These are phyloP conservation scores for Rattus rattus DNA, from an alignment of 2,113 vertebrate genomes.

Conservation along the genomic window DNA sequence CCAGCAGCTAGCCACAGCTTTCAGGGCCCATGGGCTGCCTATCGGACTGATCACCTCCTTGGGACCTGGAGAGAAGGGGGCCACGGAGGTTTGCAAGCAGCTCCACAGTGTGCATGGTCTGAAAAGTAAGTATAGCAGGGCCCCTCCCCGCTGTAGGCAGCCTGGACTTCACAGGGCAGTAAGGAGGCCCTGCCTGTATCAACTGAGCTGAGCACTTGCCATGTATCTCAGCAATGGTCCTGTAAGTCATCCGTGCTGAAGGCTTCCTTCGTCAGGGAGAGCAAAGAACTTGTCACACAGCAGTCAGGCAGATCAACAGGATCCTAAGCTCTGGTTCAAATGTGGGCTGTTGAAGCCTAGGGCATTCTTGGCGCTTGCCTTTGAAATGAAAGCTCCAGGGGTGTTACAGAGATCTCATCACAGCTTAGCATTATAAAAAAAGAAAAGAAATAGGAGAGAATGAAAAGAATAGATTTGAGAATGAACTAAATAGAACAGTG, in stretches of 20 bases:
- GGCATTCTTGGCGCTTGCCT: not conserved
- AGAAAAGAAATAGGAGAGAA: not conserved
- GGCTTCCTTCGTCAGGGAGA: not conserved
- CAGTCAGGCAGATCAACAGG: not conserved
- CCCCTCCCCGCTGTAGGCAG: not conserved
- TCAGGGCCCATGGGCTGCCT: slow-evolving; percentile 90
- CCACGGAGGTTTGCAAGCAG: slow-evolving; percentile 37
- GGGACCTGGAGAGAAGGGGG: slow-evolving; percentile 61
- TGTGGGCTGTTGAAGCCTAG: no score
- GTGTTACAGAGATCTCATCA: not conserved
- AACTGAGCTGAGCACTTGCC: not conserved
- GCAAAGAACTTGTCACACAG: not conserved
- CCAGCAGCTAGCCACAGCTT: slow-evolving; percentile 85
- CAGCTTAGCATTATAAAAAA: not conserved
- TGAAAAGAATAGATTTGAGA: not conserved
- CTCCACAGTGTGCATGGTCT: slow-evolving; percentile 6
- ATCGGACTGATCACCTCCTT: slow-evolving; percentile 87
- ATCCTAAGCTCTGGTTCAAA: not conserved
- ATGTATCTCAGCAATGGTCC: not conserved
- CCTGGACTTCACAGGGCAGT: not conserved
- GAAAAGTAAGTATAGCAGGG: slow-evolving; percentile 32
- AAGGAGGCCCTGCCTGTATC: not conserved
- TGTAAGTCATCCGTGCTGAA: not conserved
- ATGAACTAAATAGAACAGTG: not conserved
- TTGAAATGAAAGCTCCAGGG: not conserved